Evolutionary conservation across 2,888 invertebrate species (phyloP), one percentile per base, ranked within the genome.

Genomic region (Metacarcinus magister): DNA sequence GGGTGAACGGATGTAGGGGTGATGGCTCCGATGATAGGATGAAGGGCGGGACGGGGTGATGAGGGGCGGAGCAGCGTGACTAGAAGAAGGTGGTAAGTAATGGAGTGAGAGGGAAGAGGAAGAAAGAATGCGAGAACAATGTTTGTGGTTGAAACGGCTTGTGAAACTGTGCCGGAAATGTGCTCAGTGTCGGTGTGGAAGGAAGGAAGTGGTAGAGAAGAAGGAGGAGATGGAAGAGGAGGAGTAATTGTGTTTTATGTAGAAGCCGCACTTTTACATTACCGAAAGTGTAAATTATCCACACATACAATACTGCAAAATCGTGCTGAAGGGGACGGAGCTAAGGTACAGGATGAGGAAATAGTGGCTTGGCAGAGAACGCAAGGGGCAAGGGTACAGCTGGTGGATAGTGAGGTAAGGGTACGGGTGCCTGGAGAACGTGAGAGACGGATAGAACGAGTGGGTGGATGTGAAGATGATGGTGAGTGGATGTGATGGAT

Each of bases 151-250:
- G 28, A 82, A 82, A 32, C 82, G 32, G 7, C 82, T 82, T 32
- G 82, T 28, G 82, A 82, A 82, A 82, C 32, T 82, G 82, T 82
- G 82, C 82, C 82, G 82, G 82, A 82, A 82, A 82, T 32, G 32
- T 82, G 82, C 32, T 82, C 8, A 82, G 82, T 28, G 8, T 32
- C 16, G 82, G 10, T 32, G 32, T 10, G 32, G 32, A 32, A 32
- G 32, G 82, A 82, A 32, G 82, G 67, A 23, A 2, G 67, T 0
- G 23, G n/a, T 4, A 16, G 67, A 23, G 82, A 1, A 82, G 82
- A 28, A 82, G 28, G 32, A 32, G 32, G 2, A 82, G 82, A 5
- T 32, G 32, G 75, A n/a, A n/a, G 75, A 13, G 82, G 32, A 32
- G 82, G 16, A 54, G 54, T 54, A 54, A 54, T 54, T 16, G 54